phyloP scores from a whole-genome alignment of 1,140 invertebrate genomes.

The Oncopodura yosiiana region DNA sequence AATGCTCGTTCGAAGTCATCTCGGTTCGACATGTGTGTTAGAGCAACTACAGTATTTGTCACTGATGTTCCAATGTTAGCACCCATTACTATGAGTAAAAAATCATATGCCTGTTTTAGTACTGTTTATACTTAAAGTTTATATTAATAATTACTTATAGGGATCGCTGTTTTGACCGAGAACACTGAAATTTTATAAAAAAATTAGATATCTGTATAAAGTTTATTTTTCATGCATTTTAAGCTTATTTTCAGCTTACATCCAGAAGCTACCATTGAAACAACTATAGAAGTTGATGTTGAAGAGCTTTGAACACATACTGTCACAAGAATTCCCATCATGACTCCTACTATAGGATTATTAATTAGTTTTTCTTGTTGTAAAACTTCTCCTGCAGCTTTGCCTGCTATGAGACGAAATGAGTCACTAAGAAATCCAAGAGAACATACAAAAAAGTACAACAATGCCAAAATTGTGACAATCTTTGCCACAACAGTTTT shows the following conservation, averaged over 20 bases:
- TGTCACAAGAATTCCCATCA: conserved; percentile 53
- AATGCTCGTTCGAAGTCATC: conserved; percentile 48
- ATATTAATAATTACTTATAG: conserved; percentile 41
- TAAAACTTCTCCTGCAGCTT: conserved; percentile 41
- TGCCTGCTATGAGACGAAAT: conserved; percentile 49
- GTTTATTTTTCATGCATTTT: not conserved
- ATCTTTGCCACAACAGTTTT: conserved; percentile 35
- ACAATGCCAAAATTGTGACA: conserved; percentile 39
- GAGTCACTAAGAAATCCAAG: conserved; percentile 47
- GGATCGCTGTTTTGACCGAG: conserved; percentile 45
- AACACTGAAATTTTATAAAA: conserved; percentile 41
- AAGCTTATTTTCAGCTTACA: conserved; percentile 40
- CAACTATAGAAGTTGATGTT: conserved; percentile 52
- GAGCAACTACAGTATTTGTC: conserved; percentile 51
- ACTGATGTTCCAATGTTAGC: conserved; percentile 54
- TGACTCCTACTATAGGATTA: conserved; percentile 47
- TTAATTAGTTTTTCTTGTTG: conserved; percentile 43
- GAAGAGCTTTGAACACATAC: conserved; percentile 53
- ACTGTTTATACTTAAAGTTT: no score
- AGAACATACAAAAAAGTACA: conserved; percentile 52
- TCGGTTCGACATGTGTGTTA: conserved; percentile 43
- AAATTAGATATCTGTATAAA: conserved; percentile 10
- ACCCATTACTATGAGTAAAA: conserved; percentile 51
- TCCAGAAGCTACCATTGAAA: conserved; percentile 51
- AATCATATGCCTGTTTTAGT: no score